Percentiles rank a stretch among this genome's conserved stretches.
phyloP scores from a whole-genome alignment of 2,113 vertebrate species.

The Peromyscus leucopus region DNA sequence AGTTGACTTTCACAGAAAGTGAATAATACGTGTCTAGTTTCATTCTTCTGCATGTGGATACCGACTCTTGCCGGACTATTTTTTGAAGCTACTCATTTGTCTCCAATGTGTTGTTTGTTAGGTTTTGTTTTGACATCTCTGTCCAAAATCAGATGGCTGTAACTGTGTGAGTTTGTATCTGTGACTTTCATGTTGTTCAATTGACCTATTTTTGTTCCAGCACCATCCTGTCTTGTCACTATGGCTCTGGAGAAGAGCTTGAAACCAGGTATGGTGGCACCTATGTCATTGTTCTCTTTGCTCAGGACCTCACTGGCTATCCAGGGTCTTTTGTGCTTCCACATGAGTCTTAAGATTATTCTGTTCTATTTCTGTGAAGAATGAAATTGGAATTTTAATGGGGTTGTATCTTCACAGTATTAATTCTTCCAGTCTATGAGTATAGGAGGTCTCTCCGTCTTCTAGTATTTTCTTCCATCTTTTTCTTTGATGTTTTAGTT shows the following conservation, averaged over 20 bases:
- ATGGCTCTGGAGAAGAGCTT: background rate
- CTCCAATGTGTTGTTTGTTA: background rate
- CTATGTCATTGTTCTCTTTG: background rate
- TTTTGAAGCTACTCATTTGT: background rate
- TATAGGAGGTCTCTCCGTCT: background rate
- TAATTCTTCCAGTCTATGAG: background rate
- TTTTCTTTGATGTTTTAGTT: background rate
- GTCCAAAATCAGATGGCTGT: background rate
- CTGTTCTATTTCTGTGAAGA: background rate
- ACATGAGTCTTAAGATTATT: background rate
- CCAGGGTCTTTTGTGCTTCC: background rate
- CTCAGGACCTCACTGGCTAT: background rate
- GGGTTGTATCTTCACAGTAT: background rate
- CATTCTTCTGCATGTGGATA: background rate
- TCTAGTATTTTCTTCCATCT: background rate
- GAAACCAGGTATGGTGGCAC: too few relatives aligned
- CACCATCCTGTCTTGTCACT: background rate
- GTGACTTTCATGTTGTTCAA: background rate
- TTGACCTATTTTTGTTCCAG: background rate
- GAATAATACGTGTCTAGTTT: background rate
- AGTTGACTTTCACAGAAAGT: background rate
- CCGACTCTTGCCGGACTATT: background rate
- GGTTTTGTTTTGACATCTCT: background rate
- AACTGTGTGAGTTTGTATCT: too few relatives aligned
- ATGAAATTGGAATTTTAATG: background rate